Conservation (phyloP, 2,113 vertebrate species). For the Dromaius novaehollandiae region DNA sequence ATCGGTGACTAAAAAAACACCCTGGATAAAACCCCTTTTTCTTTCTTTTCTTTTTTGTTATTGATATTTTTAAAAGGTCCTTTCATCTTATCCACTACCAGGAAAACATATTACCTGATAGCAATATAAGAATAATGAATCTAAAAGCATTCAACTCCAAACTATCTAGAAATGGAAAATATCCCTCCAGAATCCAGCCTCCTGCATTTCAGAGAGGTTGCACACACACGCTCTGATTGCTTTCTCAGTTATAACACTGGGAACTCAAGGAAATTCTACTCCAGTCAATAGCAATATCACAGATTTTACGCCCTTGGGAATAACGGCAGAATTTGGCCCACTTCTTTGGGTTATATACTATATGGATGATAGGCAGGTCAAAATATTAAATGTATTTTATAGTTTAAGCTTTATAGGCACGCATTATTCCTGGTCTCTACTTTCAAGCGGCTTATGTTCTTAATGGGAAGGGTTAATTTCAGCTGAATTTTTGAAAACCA, state of each 20-base stretch:
- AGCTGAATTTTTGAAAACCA: neutral
- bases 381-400: neutral
- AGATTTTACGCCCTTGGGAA: neutral
- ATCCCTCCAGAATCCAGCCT: constrained; percentile 1
- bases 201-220: neutral
- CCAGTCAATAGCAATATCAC: neutral
- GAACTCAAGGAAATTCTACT: constrained; percentile 12
- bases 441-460: neutral
- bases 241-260: neutral
- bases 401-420: neutral
- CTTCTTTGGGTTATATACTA: neutral
- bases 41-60: constrained; percentile 39
- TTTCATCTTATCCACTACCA: constrained; percentile 42
- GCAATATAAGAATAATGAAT: constrained; percentile 44
- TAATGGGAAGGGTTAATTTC: neutral
- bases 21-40: constrained; percentile 13
- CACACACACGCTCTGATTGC: neutral
- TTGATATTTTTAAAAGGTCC: constrained; percentile 53
- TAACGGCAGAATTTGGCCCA: neutral
- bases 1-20: neutral
- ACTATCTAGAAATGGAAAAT: constrained; percentile 7
- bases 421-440: neutral
- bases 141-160: constrained; percentile 5
- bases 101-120: constrained; percentile 11
- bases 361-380: neutral